Conservation (phyloP, 2,888 invertebrate genomes). For the Nemoura dubitans region DNA sequence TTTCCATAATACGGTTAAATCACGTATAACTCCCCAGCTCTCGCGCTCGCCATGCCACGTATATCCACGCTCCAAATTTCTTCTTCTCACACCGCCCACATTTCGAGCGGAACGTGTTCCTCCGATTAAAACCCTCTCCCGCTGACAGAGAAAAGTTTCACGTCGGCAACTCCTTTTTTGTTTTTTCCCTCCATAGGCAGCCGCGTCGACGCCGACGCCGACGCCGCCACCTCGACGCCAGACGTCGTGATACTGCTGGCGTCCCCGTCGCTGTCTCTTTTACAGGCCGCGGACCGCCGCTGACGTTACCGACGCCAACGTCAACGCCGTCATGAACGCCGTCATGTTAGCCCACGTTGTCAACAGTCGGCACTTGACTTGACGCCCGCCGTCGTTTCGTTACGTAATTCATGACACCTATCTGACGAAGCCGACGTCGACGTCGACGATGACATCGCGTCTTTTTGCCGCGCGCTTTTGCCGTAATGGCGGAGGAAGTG, state of each 20-base stretch:
- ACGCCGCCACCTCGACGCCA: background rate
- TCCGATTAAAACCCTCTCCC: slow-evolving; percentile 25
- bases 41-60: background rate
- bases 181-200: slow-evolving; percentile 27
- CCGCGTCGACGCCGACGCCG: background rate
- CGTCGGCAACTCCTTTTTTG: slow-evolving; percentile 20
- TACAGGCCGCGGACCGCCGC: background rate
- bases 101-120: background rate
- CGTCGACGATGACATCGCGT: background rate
- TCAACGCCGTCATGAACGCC: background rate
- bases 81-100: background rate
- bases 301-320: background rate
- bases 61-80: background rate
- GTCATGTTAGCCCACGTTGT: slow-evolving; percentile 9
- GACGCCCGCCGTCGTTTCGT: slow-evolving; percentile 3
- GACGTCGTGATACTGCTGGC: too few relatives aligned
- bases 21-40: background rate
- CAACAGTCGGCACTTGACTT: slow-evolving; percentile 37
- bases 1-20: slow-evolving; percentile 20
- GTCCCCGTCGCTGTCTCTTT: background rate
- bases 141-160: slow-evolving; percentile 15
- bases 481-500: background rate
- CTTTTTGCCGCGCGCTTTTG: background rate
- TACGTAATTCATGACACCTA: slow-evolving; percentile 19
- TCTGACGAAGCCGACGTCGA: background rate